Evolutionary conservation across 2,888 invertebrate species (phyloP).

Genomic region (Drosophila engyochracea): DNA sequence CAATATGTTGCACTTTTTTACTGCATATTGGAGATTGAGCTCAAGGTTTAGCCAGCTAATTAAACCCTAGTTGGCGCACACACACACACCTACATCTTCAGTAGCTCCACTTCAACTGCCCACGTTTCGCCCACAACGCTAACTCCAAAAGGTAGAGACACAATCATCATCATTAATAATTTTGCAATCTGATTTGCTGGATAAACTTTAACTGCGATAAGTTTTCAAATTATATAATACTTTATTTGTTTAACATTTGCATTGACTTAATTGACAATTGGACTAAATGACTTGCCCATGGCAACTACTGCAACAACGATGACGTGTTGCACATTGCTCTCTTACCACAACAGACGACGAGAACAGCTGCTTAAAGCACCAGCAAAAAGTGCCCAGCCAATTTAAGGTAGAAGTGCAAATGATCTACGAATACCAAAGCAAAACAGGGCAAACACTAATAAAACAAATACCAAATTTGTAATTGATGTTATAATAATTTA

Average conservation of each 20-base stretch:
- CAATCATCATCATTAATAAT: slow-evolving; percentile 25
- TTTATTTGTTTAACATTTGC: slow-evolving; percentile 68
- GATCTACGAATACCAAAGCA: neutral
- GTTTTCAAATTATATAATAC: slow-evolving; percentile 54
- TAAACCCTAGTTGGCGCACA: slow-evolving; percentile 49
- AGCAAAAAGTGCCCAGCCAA: slow-evolving; percentile 20
- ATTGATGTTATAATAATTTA: no score
- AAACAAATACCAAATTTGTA: neutral
- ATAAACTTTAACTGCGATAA: slow-evolving; percentile 26
- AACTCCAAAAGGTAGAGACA: slow-evolving; percentile 15
- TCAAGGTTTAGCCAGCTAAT: slow-evolving; percentile 73
- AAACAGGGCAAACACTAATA: neutral
- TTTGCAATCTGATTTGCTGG: slow-evolving; percentile 27
- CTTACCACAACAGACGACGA: slow-evolving; percentile 15
- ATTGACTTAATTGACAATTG: slow-evolving; percentile 72
- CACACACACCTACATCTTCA: slow-evolving; percentile 32
- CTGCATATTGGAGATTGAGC: slow-evolving; percentile 62
- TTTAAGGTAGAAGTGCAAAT: slow-evolving; percentile 5
- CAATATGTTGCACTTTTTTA: slow-evolving; percentile 69
- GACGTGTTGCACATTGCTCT: slow-evolving; percentile 63
- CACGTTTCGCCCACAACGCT: slow-evolving; percentile 59
- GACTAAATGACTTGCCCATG: slow-evolving; percentile 47
- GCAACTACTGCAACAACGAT: slow-evolving; percentile 41
- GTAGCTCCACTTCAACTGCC: slow-evolving; percentile 68
- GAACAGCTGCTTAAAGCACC: slow-evolving; percentile 20